Conservation (phyloP, 2,797 vertebrate species). For the Acrossocheilus fasciatus region DNA sequence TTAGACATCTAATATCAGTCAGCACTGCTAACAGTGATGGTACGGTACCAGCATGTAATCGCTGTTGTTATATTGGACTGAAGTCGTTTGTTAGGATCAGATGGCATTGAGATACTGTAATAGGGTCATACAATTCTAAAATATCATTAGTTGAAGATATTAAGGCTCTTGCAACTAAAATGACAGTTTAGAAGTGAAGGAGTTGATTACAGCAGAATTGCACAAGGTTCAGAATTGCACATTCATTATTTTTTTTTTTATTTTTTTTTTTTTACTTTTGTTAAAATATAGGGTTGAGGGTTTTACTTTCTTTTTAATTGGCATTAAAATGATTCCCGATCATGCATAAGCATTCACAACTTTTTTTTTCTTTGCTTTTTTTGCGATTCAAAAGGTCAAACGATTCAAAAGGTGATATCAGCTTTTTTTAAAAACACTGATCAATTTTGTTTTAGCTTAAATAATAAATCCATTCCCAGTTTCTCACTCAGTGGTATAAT, state of each 20-base stretch:
- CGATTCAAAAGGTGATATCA: background rate
- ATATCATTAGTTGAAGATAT: background rate
- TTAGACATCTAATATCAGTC: conserved; percentile 1
- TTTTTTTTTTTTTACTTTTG: conserved; percentile 30
- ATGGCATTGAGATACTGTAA: conserved; percentile 2
- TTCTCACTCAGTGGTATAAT: background rate
- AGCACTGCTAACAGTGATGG: background rate
- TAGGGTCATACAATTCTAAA: conserved; percentile 8
- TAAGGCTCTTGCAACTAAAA: conserved; percentile 1
- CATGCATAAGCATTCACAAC: background rate
- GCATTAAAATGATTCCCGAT: background rate
- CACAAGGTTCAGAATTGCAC: conserved; percentile 60
- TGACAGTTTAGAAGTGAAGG: conserved; percentile 10
- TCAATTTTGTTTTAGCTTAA: conserved; percentile 8
- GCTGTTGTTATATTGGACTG: conserved; percentile 2
- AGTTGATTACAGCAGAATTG: conserved; percentile 65
- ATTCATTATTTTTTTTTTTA: background rate
- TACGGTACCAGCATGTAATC: background rate
- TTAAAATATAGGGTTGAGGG: background rate
- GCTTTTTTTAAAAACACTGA: background rate
- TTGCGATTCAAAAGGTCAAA: background rate
- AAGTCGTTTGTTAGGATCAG: background rate
- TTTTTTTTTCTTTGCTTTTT: background rate
- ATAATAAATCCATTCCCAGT: conserved; percentile 35
- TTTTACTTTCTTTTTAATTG: background rate